Base-by-base conservation (phyloP, 2,113 vertebrate species). In the Lates calcarifer region DNA sequence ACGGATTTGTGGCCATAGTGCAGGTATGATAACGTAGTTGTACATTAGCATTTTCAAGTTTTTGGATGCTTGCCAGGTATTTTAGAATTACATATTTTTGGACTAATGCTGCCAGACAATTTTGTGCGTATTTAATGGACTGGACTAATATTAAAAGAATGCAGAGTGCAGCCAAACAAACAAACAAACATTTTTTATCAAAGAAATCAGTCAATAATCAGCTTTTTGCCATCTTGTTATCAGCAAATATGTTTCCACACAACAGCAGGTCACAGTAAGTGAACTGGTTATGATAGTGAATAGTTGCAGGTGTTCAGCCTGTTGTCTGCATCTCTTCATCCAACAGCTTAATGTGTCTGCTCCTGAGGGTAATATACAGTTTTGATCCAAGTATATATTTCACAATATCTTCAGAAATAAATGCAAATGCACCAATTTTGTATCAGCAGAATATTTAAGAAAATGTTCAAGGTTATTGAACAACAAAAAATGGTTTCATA, bases 1-100 rank as follows among this genome's bases (percentile, higher is more conserved):
- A 94, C 0, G 97, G 96, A 37, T 98, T 98, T 73, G 92, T 95
- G 62, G 96, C 97, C 47, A 95, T 98, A 15, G 95, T 98, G 35
- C 96, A 97, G 96, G 97, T 97, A 66, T 6, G 69, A 20, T 22
- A 13, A 14, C 18, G 13, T n/a, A 13, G 9, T 28, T n/a, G 10
- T 6, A 47, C 6, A 7, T 49, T 22, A 9, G 20, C 47, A 49
- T 49, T 49, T 18, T 49, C 18, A 20, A 47, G 17, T 41, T 13
- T 41, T 41, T 41, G 39, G 39, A 41, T 41, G 39, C 39, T 31
- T 57, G 17, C 17, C 20, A 47, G 24, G 15, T 26, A 17, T 5
- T 51, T 65, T 15, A 22, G 31, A 33, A n/a, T 31, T 9, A 20
- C 17, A 24, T 35, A 51, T 51, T 47, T 13, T 26, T 33, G 29